A percentile compares a stretch with the other conserved stretches of the same genome.
These are phyloP conservation scores for Rallus limicola DNA, from an alignment of 2,113 vertebrate genomes.

Conservation along the genomic window DNA sequence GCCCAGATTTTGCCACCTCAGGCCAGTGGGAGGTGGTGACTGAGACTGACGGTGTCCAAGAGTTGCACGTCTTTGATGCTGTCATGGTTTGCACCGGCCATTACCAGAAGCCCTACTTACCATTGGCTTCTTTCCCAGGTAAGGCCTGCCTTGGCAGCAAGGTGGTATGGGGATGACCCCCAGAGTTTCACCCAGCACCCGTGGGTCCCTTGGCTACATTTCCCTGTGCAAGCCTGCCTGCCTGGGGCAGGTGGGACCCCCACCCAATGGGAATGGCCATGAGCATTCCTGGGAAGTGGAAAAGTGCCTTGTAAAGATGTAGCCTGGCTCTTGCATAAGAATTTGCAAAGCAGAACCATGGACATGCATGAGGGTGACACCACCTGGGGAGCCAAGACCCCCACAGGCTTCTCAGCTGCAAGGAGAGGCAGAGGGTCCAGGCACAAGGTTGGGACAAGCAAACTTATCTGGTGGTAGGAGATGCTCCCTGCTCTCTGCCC, in stretches of 20 bases:
- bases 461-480: not conserved
- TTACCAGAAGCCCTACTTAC: constrained; percentile 75
- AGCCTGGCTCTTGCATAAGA: not conserved
- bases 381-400: not conserved
- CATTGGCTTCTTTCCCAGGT: constrained; percentile 86
- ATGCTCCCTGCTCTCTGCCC: not conserved
- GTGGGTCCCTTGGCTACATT: not conserved
- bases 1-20: constrained; percentile 76
- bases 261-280: accelerated
- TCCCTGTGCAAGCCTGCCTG: not conserved
- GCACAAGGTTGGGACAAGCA: not conserved
- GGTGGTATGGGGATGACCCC: not conserved
- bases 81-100: constrained; percentile 88
- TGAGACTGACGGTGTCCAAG: constrained; percentile 24
- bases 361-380: not conserved
- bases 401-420: not conserved
- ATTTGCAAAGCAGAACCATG: not conserved
- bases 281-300: not conserved
- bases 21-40: constrained; percentile 92
- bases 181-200: not conserved
- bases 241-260: not conserved
- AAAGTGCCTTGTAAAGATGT: not conserved
- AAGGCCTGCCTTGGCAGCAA: not conserved
- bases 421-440: not conserved
- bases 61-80: constrained; percentile 82